Evolutionary conservation across 2,113 vertebrate genomes (phyloP), one percentile per base, ranked within the genome.

Genomic region (Dryoscopus gambensis): DNA sequence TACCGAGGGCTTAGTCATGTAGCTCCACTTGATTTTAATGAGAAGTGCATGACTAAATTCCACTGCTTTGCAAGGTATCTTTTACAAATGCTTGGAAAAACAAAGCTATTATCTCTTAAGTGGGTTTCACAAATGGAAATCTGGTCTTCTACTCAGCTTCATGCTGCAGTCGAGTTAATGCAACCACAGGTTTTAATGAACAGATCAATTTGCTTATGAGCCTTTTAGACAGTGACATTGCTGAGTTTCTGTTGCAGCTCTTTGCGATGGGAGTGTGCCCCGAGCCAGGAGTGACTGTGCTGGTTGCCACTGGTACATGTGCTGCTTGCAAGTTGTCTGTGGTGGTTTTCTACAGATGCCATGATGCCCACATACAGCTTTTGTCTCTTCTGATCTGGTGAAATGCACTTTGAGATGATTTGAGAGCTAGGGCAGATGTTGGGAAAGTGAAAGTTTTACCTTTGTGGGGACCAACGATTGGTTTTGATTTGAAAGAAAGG

Each of bases 1-100:
- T 83, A 28, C 59, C 68, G 92, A 97, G 90, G 82, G 37, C 98
- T 98, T 98, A 98, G 98, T 96, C 97, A 95, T 96, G 86, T 89
- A 83, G 40, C 92, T 95, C 90, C 87, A 86, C 91, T 92, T 94
- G 90, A 60, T 84, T 94, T 79, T 81, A 92, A 84, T 64, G 85
- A 71, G 56, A 88, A 84, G n/a, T 30, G 62, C 40, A 23, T 90
- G 76, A 84, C 76, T 89, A 68, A 88, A 82, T 90, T 81, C 76
- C 83, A 37, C 50, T 73, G 80, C 59, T 88, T 90, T 90, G 64
- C 57, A 68, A 89, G 73, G 37, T 82, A 65, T 90, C 92, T 59
- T 78, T 93, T 90, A 92, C 86, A 89, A 92, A 87, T 63, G 57
- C 80, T 90, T 93, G 40, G 65, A 84, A 96, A 96, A 97, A 87